Evolutionary conservation across 2,888 invertebrate genomes (phyloP).

Genomic region (Plemyria rubiginata): DNA sequence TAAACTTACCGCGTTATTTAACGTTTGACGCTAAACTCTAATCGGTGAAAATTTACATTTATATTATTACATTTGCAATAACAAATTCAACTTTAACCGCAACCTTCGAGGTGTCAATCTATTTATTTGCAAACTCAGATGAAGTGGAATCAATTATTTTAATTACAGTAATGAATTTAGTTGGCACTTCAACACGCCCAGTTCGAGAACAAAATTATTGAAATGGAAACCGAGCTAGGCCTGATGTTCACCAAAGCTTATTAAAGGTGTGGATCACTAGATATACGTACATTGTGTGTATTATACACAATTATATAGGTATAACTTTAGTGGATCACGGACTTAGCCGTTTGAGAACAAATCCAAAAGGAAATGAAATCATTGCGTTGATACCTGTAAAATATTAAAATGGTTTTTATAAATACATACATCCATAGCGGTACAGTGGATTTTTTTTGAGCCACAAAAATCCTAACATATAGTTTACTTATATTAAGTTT

Average conservation of each 20-base stretch:
- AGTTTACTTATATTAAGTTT: too few species aligned
- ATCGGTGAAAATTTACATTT: not conserved
- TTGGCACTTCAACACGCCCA: slow-evolving; percentile 41
- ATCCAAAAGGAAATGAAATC: too few species aligned
- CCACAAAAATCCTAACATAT: too few species aligned
- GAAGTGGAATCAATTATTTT: slow-evolving; percentile 58
- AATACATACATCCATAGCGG: too few species aligned
- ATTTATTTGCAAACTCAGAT: slow-evolving; percentile 52
- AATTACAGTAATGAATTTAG: slow-evolving; percentile 52
- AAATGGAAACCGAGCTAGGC: slow-evolving; percentile 25
- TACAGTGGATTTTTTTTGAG: too few species aligned
- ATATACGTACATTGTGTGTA: too few species aligned
- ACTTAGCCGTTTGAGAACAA: too few species aligned
- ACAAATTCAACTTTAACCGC: slow-evolving; percentile 27
- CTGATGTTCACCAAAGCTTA: not conserved
- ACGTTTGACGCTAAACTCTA: not conserved
- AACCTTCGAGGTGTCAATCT: slow-evolving; percentile 45
- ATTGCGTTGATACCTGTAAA: too few species aligned
- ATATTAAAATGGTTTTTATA: too few species aligned
- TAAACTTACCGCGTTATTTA: not conserved
- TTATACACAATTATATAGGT: too few species aligned
- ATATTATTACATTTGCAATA: slow-evolving; percentile 19
- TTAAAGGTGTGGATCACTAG: too few species aligned
- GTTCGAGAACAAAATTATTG: slow-evolving; percentile 28
- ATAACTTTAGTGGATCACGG: too few species aligned